Percentiles rank a stretch among this genome's conserved stretches.
phyloP scores from a whole-genome alignment of 2,888 invertebrate genomes.

The Charanyca ferruginea region DNA sequence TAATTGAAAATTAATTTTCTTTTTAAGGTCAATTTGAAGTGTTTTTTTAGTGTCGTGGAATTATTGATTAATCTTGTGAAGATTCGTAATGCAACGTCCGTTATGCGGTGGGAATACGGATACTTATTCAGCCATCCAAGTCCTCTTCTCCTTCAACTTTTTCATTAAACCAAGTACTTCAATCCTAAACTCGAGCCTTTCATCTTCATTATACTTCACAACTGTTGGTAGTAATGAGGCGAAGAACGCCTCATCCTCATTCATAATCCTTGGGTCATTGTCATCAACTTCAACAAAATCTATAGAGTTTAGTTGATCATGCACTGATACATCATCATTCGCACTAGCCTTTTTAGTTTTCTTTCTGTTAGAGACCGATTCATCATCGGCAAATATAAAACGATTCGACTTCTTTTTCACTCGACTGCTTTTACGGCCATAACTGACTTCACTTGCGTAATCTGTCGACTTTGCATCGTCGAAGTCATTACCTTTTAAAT shows the following conservation, averaged over 20 bases:
- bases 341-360: conserved; percentile 41
- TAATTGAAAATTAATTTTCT: no score
- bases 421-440: conserved; percentile 36
- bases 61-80: no score
- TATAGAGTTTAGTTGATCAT: conserved; percentile 53
- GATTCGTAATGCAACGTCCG: no score
- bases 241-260: conserved; percentile 88
- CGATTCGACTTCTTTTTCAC: conserved; percentile 58
- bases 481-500: conserved; percentile 29
- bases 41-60: no score
- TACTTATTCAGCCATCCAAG: conserved; percentile 64
- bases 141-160: conserved; percentile 79
- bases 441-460: conserved; percentile 29
- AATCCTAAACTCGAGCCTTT: conserved; percentile 84
- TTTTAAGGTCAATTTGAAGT: no score
- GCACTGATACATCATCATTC: conserved; percentile 28
- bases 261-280: conserved; percentile 84
- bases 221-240: conserved; percentile 85
- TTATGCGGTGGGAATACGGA: no score
- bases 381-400: conserved; percentile 42
- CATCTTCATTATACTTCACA: conserved; percentile 84
- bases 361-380: conserved; percentile 41
- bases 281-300: conserved; percentile 78
- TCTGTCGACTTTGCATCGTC: conserved; percentile 37
- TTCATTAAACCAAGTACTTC: conserved; percentile 85